Evolutionary conservation across 2,113 vertebrate genomes (phyloP).

Genomic region (Muntiacus muntjak): DNA sequence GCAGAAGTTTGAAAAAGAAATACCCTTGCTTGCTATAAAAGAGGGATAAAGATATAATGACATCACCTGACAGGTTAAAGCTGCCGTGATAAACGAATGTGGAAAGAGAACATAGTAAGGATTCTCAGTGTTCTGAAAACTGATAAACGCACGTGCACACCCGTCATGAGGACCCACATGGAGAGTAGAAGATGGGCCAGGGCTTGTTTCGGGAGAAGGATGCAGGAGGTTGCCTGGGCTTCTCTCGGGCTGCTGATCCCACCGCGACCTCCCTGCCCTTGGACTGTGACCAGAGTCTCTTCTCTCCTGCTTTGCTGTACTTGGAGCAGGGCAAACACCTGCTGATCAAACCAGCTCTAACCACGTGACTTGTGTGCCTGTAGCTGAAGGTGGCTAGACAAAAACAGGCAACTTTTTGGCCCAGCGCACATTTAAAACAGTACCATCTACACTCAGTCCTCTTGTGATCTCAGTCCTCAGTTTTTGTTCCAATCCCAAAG

Average conservation of each 20-base stretch:
- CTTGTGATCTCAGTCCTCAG: neutral
- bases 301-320: neutral
- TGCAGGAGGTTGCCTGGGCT: accelerated
- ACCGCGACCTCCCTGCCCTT: neutral
- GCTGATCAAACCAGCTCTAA: neutral
- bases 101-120: neutral
- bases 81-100: neutral
- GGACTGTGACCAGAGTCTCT: neutral
- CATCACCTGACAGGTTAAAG: neutral
- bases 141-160: accelerated
- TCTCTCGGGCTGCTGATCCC: neutral
- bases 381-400: neutral
- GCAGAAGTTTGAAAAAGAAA: neutral
- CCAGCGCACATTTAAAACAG: neutral
- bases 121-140: neutral
- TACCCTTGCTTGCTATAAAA: neutral
- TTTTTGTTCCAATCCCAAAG: neutral
- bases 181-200: neutral
- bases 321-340: neutral
- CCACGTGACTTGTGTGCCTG: neutral
- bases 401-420: neutral
- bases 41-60: neutral
- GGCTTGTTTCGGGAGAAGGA: neutral
- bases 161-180: neutral
- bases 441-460: neutral